These are phyloP conservation scores for Agrypnia vestita DNA, from an alignment of 1,140 invertebrate species.

Conservation along the genomic window DNA sequence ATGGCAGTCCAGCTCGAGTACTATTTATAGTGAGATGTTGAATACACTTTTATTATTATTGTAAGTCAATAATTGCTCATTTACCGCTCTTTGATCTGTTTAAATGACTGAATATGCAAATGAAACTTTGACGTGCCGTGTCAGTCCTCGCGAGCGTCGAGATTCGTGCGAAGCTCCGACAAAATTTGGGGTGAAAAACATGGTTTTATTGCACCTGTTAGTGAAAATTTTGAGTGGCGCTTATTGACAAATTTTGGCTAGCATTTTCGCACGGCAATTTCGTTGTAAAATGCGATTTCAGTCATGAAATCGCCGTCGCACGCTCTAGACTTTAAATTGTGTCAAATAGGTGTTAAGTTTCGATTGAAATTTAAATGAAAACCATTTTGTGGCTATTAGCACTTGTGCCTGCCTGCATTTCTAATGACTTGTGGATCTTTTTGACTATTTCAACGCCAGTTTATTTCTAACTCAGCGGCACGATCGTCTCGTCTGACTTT, in stretches of 20 bases:
- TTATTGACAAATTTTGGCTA: conserved; percentile 15
- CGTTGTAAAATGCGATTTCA: not conserved
- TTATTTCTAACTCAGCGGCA: too few relatives aligned
- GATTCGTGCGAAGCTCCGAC: conserved; percentile 5
- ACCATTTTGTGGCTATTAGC: not conserved
- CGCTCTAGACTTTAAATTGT: not conserved
- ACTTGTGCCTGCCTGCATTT: not conserved
- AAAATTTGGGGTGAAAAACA: conserved; percentile 34
- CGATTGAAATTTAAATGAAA: conserved; percentile 1
- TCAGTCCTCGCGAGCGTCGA: not conserved
- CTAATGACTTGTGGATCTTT: not conserved
- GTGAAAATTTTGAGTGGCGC: conserved; percentile 2
- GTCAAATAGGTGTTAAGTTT: not conserved
- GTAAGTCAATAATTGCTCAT: conserved; percentile 25
- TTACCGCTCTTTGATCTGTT: conserved; percentile 14
- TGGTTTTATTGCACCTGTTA: conserved; percentile 42
- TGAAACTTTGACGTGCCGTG: conserved; percentile 5
- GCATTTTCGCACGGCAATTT: not conserved
- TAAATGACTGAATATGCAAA: not conserved
- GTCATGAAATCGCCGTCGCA: not conserved
- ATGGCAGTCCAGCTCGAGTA: conserved; percentile 38
- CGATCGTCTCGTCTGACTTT: too few relatives aligned
- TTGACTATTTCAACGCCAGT: too few relatives aligned
- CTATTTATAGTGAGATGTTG: conserved; percentile 48
- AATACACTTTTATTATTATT: conserved; percentile 42